Percentiles rank a stretch among this genome's conserved stretches.
phyloP scores from a whole-genome alignment of 2,888 invertebrate species.

The Elysia crispata region DNA sequence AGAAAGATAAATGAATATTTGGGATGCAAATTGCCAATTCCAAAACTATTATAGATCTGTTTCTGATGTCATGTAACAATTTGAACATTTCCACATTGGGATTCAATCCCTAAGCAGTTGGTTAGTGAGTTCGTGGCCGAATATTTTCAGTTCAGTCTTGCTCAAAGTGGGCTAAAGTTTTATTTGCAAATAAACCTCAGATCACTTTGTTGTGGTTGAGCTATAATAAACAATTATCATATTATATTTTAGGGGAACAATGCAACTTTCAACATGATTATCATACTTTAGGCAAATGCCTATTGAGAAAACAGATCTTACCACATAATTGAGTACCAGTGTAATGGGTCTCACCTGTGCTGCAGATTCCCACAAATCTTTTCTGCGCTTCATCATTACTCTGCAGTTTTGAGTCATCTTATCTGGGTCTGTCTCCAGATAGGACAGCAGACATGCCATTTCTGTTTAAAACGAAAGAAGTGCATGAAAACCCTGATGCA shows the following conservation, averaged over 20 bases:
- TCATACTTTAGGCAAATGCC: not conserved
- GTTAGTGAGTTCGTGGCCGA: too few relatives aligned
- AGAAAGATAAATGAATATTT: too few relatives aligned
- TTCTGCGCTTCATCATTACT: constrained; percentile 87
- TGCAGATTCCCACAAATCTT: constrained; percentile 94
- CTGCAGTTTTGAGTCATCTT: constrained; percentile 87
- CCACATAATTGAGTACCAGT: not conserved
- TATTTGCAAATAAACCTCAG: not conserved
- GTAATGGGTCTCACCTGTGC: constrained; percentile 78
- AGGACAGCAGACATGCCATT: constrained; percentile 77
- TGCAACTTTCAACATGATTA: not conserved
- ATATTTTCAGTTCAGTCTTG: too few relatives aligned
- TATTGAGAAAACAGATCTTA: not conserved
- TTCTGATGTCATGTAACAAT: too few relatives aligned
- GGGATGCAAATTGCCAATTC: too few relatives aligned
- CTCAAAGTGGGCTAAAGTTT: too few relatives aligned
- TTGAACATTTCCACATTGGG: too few relatives aligned
- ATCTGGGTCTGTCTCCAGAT: constrained; percentile 82
- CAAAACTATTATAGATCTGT: too few relatives aligned
- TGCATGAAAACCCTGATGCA: not conserved
- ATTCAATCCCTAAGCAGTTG: too few relatives aligned
- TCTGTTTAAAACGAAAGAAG: constrained; percentile 57
- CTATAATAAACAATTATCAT: not conserved
- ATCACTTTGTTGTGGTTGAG: not conserved
- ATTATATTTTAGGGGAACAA: not conserved